phyloP scores from a whole-genome alignment of 1,140 invertebrate genomes.

The Drosophila carrolli region DNA sequence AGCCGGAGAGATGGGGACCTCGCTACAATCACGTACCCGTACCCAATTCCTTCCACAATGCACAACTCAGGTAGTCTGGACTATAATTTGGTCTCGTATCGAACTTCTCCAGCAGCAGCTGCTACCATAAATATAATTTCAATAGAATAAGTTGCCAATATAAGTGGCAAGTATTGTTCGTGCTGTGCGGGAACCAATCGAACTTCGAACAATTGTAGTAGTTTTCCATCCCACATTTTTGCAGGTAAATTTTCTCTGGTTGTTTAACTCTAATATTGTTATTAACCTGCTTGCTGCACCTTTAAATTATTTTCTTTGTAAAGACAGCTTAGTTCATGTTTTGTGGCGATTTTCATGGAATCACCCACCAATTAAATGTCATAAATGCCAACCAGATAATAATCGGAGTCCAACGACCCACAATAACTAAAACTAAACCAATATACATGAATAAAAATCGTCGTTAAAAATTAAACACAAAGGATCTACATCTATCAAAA shows the following conservation, averaged over 20 bases:
- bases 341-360: not conserved
- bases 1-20: conserved; percentile 33
- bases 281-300: not conserved
- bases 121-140: conserved; percentile 56
- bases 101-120: conserved; percentile 34
- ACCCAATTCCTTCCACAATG: conserved; percentile 18
- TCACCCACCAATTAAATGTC: not conserved
- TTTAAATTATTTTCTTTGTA: conserved; percentile 10
- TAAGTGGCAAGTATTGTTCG: conserved; percentile 48
- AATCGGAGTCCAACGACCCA: not conserved
- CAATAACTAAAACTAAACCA: too few relatives aligned
- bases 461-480: not conserved
- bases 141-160: conserved; percentile 57
- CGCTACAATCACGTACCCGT: conserved; percentile 40
- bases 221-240: not conserved
- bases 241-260: not conserved
- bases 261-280: not conserved
- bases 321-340: not conserved
- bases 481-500: not conserved
- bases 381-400: not conserved
- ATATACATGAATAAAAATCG: not conserved
- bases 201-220: conserved; percentile 31
- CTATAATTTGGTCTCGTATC: conserved; percentile 49
- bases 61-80: conserved; percentile 40
- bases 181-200: conserved; percentile 29